phyloP scores from a whole-genome alignment of 2,797 vertebrate species.

The Myotis findleyi region DNA sequence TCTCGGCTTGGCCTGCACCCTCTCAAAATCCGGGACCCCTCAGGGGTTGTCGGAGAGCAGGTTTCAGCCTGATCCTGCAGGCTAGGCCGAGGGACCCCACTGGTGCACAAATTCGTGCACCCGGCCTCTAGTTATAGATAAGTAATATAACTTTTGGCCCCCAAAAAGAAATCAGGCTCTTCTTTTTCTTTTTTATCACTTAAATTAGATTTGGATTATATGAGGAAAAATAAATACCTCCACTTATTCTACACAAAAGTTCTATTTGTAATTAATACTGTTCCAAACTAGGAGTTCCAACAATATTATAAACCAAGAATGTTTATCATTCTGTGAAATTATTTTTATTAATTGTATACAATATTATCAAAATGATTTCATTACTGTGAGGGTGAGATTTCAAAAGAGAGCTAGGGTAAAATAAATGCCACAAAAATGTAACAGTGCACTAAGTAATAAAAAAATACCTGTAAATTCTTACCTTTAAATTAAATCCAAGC shows the following conservation, averaged over 20 bases:
- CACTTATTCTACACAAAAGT: background rate
- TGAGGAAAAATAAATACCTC: slow-evolving; percentile 54
- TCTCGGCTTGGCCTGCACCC: no score
- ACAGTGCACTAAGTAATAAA: background rate
- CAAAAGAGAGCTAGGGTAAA: background rate
- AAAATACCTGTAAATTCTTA: slow-evolving; percentile 75
- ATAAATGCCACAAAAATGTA: slow-evolving; percentile 37
- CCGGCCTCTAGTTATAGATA: background rate
- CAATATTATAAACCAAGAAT: slow-evolving; percentile 26
- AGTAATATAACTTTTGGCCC: background rate
- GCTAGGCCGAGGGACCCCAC: no score
- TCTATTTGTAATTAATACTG: slow-evolving; percentile 5
- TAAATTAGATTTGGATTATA: slow-evolving; percentile 47
- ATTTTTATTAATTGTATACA: background rate
- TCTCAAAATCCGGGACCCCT: no score
- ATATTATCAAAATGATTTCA: slow-evolving; percentile 31
- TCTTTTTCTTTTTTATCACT: slow-evolving; percentile 26
- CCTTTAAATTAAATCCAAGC: slow-evolving; percentile 99
- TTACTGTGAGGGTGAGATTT: background rate
- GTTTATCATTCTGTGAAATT: slow-evolving; percentile 16
- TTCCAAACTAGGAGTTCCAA: slow-evolving; percentile 14
- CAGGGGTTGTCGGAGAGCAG: no score
- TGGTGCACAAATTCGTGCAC: no score
- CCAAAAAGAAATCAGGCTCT: slow-evolving; percentile 20
- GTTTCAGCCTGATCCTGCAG: no score